Conservation (phyloP, 2,888 invertebrate genomes). For the Halictus ligatus region DNA sequence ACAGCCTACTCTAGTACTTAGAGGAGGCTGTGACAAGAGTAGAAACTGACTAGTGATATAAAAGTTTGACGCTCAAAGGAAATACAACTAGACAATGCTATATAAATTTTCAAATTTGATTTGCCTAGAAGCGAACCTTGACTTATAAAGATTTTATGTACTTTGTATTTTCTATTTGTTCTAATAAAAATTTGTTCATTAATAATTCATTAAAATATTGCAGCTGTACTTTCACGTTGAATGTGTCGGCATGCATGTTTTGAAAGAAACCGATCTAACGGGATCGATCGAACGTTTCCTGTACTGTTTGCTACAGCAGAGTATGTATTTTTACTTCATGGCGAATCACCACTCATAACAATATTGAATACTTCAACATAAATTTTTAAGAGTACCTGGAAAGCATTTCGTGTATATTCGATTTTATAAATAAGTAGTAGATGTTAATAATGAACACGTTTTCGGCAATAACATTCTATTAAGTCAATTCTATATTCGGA, state of each 20-base stretch:
- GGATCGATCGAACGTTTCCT: constrained; percentile 50
- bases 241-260: background rate
- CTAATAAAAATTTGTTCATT: background rate
- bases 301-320: constrained; percentile 36
- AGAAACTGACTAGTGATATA: background rate
- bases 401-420: constrained; percentile 39
- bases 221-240: background rate
- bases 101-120: constrained; percentile 6
- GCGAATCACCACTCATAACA: constrained; percentile 52
- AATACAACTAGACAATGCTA: background rate
- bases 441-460: constrained; percentile 35
- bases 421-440: constrained; percentile 32
- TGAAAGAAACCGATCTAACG: constrained; percentile 29
- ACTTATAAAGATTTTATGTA: background rate
- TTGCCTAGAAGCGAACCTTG: background rate
- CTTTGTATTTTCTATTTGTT: background rate
- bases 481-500: constrained; percentile 36
- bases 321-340: constrained; percentile 52
- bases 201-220: background rate
- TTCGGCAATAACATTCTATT: constrained; percentile 24
- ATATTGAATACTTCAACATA: constrained; percentile 48
- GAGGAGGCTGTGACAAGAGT: background rate
- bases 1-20: no score
- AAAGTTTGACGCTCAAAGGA: background rate
- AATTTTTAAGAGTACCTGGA: constrained; percentile 53